Conservation (phyloP, 2,888 invertebrate genomes). For the Copidosoma aretas region DNA sequence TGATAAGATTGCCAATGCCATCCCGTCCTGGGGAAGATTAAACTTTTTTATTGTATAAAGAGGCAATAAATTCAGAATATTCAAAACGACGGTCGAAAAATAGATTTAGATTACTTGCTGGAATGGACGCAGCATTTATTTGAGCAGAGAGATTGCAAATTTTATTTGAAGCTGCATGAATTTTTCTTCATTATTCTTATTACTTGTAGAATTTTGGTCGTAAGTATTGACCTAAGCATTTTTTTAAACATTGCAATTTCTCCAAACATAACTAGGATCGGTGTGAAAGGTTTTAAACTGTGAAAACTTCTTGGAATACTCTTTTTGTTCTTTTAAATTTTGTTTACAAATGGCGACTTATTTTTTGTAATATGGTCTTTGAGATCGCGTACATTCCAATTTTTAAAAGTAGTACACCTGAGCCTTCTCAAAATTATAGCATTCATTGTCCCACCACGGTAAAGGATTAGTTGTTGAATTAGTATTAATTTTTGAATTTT, state of each 20-base stretch:
- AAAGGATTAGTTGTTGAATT: neutral
- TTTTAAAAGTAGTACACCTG: neutral
- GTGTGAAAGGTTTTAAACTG: neutral
- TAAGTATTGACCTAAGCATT: neutral
- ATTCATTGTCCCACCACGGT: neutral
- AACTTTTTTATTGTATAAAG: neutral
- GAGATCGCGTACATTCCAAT: neutral
- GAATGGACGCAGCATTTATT: too few species aligned
- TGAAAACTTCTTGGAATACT: neutral
- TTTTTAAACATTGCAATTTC: neutral
- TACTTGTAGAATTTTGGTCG: neutral
- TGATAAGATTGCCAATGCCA: neutral
- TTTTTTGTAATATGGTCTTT: neutral
- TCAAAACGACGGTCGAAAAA: neutral
- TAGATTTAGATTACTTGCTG: neutral
- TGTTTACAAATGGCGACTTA: neutral
- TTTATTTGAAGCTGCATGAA: neutral
- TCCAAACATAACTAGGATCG: neutral
- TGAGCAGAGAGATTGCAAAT: neutral
- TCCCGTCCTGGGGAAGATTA: neutral
- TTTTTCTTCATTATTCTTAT: neutral
- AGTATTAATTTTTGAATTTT: neutral
- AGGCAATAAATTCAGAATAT: neutral
- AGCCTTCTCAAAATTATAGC: neutral
- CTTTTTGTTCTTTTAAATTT: neutral